Evolutionary conservation across 2,888 invertebrate genomes (phyloP).

Genomic region (Nemurella pictetii): DNA sequence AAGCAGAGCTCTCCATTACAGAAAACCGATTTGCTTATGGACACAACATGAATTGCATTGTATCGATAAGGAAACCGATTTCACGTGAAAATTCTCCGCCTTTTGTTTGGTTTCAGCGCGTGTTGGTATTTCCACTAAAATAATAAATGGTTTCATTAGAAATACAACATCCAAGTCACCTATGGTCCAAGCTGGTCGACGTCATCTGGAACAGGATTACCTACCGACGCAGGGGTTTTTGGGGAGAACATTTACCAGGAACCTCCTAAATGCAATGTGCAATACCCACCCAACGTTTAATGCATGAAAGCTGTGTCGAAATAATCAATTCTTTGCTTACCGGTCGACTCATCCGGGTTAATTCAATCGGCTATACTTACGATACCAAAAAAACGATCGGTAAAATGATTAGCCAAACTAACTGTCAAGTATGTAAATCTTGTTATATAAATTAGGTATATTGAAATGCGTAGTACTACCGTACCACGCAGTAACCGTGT

Average conservation of each 20-base stretch:
- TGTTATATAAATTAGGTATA: neutral
- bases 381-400: neutral
- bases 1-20: neutral
- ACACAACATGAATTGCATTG: neutral
- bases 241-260: neutral
- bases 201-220: neutral
- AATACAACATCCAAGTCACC: neutral
- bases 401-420: slow-evolving; percentile 13
- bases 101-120: neutral
- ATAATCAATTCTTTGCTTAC: neutral
- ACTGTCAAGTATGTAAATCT: neutral
- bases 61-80: neutral
- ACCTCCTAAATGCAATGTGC: neutral
- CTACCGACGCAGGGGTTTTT: neutral
- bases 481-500: neutral
- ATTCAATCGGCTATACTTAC: slow-evolving; percentile 7
- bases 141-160: neutral
- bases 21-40: neutral
- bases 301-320: neutral
- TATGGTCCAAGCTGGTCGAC: no score
- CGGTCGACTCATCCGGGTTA: neutral
- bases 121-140: neutral
- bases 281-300: neutral
- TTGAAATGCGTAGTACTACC: neutral
- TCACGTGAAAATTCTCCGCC: neutral